A percentile compares a stretch with the other conserved stretches of the same genome.
phyloP scores from a whole-genome alignment of 2,888 invertebrate genomes.

The Dolichomitus sp. region DNA sequence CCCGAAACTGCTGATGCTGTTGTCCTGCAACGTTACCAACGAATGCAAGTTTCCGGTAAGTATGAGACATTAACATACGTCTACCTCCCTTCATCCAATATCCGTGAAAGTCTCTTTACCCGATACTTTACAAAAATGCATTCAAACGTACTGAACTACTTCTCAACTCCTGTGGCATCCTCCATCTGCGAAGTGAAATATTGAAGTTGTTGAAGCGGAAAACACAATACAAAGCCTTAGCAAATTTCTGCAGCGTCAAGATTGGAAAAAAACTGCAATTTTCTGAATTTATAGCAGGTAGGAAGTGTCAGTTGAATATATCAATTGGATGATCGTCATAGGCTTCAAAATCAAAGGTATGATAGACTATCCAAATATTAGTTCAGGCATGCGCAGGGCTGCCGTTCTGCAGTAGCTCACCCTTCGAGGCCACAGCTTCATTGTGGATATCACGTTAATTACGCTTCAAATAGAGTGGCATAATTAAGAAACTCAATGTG shows the following conservation, averaged over 20 bases:
- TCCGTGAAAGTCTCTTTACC: background rate
- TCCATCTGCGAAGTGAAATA: no score
- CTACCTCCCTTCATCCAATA: background rate
- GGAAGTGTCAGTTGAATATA: background rate
- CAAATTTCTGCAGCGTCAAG: background rate
- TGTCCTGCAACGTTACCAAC: constrained; percentile 82
- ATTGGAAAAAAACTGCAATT: background rate
- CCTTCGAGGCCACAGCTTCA: background rate
- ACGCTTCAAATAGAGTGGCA: constrained; percentile 71
- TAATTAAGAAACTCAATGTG: constrained; percentile 79
- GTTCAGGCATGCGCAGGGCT: background rate
- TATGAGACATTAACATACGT: constrained; percentile 3
- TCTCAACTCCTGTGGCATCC: background rate
- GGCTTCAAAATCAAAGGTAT: background rate
- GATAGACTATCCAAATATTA: background rate
- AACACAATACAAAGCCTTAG: background rate
- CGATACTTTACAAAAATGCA: background rate
- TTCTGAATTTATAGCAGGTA: background rate
- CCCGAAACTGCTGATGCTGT: constrained; percentile 90
- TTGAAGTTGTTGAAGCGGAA: no score
- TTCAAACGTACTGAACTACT: background rate
- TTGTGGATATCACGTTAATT: constrained; percentile 75
- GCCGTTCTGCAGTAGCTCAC: background rate
- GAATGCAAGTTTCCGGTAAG: constrained; percentile 52
- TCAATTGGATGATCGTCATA: background rate